Percentiles rank a stretch among this genome's conserved stretches.
These are phyloP conservation scores for Dasysyrphus tricinctus DNA, from an alignment of 2,888 invertebrate genomes.

Conservation along the genomic window DNA sequence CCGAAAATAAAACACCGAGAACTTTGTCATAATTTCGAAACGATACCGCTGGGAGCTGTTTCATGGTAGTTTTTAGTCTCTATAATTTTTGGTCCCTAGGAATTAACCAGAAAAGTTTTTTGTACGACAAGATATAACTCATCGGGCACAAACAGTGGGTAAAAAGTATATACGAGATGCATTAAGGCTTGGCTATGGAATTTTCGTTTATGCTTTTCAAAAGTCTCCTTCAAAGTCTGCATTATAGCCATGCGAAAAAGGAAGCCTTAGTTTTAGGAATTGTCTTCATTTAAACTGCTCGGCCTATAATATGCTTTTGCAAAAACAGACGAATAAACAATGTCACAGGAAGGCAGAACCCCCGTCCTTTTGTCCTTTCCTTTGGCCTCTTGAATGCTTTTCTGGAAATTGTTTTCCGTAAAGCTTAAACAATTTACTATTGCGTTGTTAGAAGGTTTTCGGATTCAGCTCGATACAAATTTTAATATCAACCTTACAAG, in stretches of 20 bases:
- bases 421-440: slow-evolving; percentile 50
- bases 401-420: slow-evolving; percentile 65
- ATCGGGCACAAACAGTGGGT: slow-evolving; percentile 34
- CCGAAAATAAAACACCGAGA: slow-evolving; percentile 46
- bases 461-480: slow-evolving; percentile 62
- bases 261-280: slow-evolving; percentile 26
- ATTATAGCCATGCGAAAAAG: slow-evolving; percentile 1
- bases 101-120: slow-evolving; percentile 56
- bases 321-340: slow-evolving; percentile 9
- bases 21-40: slow-evolving; percentile 72
- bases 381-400: slow-evolving; percentile 25
- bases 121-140: slow-evolving; percentile 56
- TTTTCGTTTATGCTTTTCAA: slow-evolving; percentile 38
- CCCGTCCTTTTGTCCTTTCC: not conserved
- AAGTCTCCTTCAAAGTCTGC: slow-evolving; percentile 46
- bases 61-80: slow-evolving; percentile 40
- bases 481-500: slow-evolving; percentile 71
- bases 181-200: slow-evolving; percentile 33
- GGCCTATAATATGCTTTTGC: slow-evolving; percentile 11
- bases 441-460: slow-evolving; percentile 39
- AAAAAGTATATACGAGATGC: slow-evolving; percentile 8
- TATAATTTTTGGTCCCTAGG: slow-evolving; percentile 43
- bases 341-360: not conserved
- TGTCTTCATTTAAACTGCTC: not conserved
- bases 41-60: slow-evolving; percentile 60